phyloP scores from a whole-genome alignment of 2,797 vertebrate genomes.

The Scolopax bukidnonensis region DNA sequence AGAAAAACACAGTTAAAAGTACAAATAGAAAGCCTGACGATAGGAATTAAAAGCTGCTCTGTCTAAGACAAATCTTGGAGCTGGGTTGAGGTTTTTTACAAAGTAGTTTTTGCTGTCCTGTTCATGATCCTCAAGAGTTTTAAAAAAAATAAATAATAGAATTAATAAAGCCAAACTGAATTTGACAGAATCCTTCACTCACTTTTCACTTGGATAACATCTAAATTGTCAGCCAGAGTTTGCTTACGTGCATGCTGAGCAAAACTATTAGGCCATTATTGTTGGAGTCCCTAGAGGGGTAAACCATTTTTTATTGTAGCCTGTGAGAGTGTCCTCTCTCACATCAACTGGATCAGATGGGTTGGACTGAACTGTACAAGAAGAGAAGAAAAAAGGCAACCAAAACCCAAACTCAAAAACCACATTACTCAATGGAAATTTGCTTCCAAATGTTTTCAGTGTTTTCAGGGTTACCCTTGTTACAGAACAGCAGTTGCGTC shows the following conservation, averaged over 20 bases:
- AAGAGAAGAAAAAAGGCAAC: background rate
- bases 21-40: background rate
- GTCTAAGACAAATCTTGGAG: background rate
- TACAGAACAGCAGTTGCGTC: background rate
- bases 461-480: background rate
- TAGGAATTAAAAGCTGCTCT: background rate
- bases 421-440: background rate
- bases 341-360: background rate
- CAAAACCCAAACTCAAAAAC: background rate
- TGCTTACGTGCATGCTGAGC: background rate
- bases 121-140: background rate
- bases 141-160: accelerated
- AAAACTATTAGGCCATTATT: background rate
- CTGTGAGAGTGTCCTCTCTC: background rate
- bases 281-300: background rate
- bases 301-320: background rate
- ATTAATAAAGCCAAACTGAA: background rate
- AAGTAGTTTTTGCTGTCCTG: background rate
- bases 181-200: background rate
- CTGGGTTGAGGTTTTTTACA: background rate
- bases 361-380: background rate
- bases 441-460: background rate
- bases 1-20: background rate
- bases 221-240: background rate
- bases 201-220: background rate